phyloP scores from a whole-genome alignment of 2,888 invertebrate genomes.

The Drosophila multiciliata region DNA sequence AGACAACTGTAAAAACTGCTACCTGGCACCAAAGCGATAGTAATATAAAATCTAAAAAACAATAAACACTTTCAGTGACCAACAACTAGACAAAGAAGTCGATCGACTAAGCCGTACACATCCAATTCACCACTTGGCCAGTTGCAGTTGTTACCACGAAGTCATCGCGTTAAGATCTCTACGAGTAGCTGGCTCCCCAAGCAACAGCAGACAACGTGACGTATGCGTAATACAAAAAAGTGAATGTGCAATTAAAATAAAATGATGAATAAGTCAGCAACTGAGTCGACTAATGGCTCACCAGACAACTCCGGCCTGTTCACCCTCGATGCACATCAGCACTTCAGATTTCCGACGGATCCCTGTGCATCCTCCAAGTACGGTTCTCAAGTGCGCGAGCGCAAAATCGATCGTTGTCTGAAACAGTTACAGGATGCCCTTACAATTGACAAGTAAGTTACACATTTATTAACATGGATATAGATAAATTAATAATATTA shows the following conservation, averaged over 20 bases:
- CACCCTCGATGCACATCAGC: slow-evolving; percentile 61
- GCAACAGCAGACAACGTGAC: slow-evolving; percentile 37
- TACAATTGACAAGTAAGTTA: slow-evolving; percentile 56
- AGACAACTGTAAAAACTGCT: slow-evolving; percentile 75
- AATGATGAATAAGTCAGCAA: slow-evolving; percentile 37
- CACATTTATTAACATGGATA: not conserved
- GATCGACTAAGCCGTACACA: slow-evolving; percentile 24
- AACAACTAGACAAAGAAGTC: slow-evolving; percentile 60
- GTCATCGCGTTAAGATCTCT: slow-evolving; percentile 59
- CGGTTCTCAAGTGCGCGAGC: slow-evolving; percentile 80
- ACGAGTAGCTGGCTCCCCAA: slow-evolving; percentile 1
- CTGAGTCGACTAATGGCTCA: slow-evolving; percentile 6
- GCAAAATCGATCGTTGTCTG: slow-evolving; percentile 82
- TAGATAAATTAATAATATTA: not conserved
- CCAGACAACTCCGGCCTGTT: slow-evolving; percentile 37
- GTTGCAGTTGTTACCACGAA: slow-evolving; percentile 59
- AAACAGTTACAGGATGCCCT: slow-evolving; percentile 76
- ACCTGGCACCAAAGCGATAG: slow-evolving; percentile 72
- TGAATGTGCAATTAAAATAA: not conserved
- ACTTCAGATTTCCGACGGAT: slow-evolving; percentile 58
- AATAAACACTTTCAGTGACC: slow-evolving; percentile 54
- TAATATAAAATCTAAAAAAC: slow-evolving; percentile 22
- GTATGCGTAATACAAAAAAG: slow-evolving; percentile 50
- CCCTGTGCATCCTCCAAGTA: slow-evolving; percentile 68
- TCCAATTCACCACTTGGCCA: slow-evolving; percentile 33